Evolutionary conservation across 2,113 vertebrate genomes (phyloP).

Genomic region (Eubucco bourcierii): DNA sequence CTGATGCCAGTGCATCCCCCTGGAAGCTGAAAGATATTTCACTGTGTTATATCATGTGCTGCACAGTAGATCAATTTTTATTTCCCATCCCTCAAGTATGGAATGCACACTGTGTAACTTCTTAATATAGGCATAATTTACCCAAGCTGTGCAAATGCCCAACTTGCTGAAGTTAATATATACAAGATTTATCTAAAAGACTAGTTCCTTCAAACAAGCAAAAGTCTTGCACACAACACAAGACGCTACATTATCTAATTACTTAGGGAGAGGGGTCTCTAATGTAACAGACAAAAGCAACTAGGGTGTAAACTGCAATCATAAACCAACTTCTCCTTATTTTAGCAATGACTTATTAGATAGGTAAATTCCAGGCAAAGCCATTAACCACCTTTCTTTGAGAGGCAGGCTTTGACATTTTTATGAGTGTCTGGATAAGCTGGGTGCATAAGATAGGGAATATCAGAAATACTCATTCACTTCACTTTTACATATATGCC

Average conservation of each 20-base stretch:
- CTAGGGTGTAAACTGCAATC: background rate
- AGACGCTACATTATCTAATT: constrained; percentile 39
- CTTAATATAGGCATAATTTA: constrained; percentile 81
- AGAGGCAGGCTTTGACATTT: background rate
- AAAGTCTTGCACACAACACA: constrained; percentile 44
- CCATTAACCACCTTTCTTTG: background rate
- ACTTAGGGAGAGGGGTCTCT: background rate
- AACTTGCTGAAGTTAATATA: constrained; percentile 70
- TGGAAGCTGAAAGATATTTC: constrained; percentile 76
- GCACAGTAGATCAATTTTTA: constrained; percentile 83
- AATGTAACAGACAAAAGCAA: constrained; percentile 53
- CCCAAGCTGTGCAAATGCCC: constrained; percentile 74
- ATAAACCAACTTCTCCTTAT: constrained; percentile 7
- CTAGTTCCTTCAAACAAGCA: constrained; percentile 64
- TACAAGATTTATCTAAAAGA: constrained; percentile 72
- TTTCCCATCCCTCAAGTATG: constrained; percentile 79
- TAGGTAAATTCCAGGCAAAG: background rate
- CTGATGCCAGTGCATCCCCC: constrained; percentile 76
- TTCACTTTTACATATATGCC: background rate
- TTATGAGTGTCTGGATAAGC: background rate
- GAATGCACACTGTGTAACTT: constrained; percentile 80
- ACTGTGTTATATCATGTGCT: constrained; percentile 78
- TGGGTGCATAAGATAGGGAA: background rate
- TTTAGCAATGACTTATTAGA: background rate
- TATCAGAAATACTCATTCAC: background rate